phyloP scores from a whole-genome alignment of 2,797 vertebrate genomes.

The Jordanella pulchra region DNA sequence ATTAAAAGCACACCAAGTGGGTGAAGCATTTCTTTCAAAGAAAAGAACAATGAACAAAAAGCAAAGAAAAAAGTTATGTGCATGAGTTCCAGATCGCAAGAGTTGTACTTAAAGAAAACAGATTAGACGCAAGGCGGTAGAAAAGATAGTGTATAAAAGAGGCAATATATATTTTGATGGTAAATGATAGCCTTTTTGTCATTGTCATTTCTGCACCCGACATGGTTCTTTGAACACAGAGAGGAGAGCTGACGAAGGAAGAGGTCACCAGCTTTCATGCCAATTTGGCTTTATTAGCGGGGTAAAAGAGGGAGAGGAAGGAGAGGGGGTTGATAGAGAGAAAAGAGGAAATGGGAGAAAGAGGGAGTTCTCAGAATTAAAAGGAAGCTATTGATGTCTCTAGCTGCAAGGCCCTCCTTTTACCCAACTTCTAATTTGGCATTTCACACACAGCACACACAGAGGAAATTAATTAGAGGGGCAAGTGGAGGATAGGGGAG shows the following conservation, averaged over 20 bases:
- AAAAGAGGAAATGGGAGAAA: slow-evolving; percentile 21
- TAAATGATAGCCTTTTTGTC: slow-evolving; percentile 53
- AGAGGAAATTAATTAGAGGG: slow-evolving; percentile 66
- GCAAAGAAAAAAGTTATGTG: slow-evolving; percentile 27
- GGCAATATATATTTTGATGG: slow-evolving; percentile 34
- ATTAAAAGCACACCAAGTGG: slow-evolving; percentile 60
- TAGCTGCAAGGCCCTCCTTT: slow-evolving; percentile 65
- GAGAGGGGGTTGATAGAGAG: slow-evolving; percentile 26
- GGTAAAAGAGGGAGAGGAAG: slow-evolving; percentile 38
- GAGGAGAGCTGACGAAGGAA: slow-evolving; percentile 45
- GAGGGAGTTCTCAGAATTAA: slow-evolving; percentile 67
- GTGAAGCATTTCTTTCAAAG: slow-evolving; percentile 18
- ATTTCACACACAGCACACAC: slow-evolving; percentile 71
- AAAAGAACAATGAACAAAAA: slow-evolving; percentile 27
- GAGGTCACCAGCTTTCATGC: slow-evolving; percentile 68
- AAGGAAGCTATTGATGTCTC: slow-evolving; percentile 75
- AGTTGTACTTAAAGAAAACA: slow-evolving; percentile 69
- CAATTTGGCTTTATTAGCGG: slow-evolving; percentile 71
- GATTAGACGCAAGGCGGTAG: slow-evolving; percentile 62
- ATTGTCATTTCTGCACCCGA: slow-evolving; percentile 34
- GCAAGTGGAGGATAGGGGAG: slow-evolving; percentile 21
- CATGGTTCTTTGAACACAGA: slow-evolving; percentile 49
- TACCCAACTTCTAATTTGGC: slow-evolving; percentile 68
- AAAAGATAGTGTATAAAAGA: slow-evolving; percentile 27
- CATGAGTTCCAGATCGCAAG: slow-evolving; percentile 32